Evolutionary conservation across 2,888 invertebrate genomes (phyloP), one percentile per base, ranked within the genome.

Genomic region (Strigamia maritima): DNA sequence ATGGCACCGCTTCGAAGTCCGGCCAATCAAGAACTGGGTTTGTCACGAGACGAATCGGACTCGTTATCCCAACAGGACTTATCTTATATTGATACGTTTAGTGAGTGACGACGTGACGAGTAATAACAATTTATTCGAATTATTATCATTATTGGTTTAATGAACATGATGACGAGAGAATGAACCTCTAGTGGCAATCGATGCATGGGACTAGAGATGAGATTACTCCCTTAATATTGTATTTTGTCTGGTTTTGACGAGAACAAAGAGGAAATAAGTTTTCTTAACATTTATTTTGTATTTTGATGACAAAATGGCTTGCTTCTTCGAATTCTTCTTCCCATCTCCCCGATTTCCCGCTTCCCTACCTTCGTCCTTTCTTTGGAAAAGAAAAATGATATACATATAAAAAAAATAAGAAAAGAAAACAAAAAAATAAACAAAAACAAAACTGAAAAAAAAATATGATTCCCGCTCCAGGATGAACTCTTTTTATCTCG

Each of bases 1-100:
- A 49, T 77, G 78, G 78, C 74, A 40, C 79, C 49, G 38, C 81
- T 86, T 81, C 84, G 84, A 82, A 84, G 83, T 82, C 85, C 85
- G 76, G 81, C 83, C 82, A 83, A 82, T 82, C 83, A 82, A 70
- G 85, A 85, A 80, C 80, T 84, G 80, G 65, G 65, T 38, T 22
- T 75, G 22, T 75, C 75, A 8, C 28, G 65, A 26, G 84, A 84
- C 80, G 85, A 85, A 38, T 74, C 79, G 19, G 79, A 79, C 24
- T 74, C 79, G 19, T 40, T 79, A 19, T 74, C 78, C 26, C 54
- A 54, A 28, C 78, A 78, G 28, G 40, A 78, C 16, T 28, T 78
- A 26, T 28, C 78, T 24, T 78, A 78, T 19, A 78, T 78, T 28
- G 78, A 78, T n/a, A 78, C 26, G 10, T 78, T 60, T 28, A 40